These are phyloP conservation scores for Bolborhynchus lineola DNA, from an alignment of 2,113 vertebrate species.

Conservation along the genomic window DNA sequence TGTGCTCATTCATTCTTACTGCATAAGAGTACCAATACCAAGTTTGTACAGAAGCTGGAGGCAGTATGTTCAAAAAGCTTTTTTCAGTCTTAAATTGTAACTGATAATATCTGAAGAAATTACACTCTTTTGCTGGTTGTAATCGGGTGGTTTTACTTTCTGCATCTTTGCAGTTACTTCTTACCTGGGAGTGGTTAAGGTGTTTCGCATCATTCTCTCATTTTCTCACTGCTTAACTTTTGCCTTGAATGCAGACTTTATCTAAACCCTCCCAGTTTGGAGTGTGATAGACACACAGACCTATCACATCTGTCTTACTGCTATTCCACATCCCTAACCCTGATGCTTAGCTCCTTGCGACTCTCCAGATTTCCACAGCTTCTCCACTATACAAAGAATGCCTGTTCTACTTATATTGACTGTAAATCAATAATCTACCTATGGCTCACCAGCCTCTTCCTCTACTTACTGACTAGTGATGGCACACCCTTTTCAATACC, in stretches of 20 bases:
- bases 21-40: not conserved
- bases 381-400: not conserved
- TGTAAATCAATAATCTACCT: not conserved
- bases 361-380: not conserved
- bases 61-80: not conserved
- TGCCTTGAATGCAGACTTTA: not conserved
- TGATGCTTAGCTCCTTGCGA: rapidly evolving
- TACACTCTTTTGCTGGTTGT: not conserved
- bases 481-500: not conserved
- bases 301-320: not conserved
- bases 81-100: not conserved
- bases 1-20: not conserved
- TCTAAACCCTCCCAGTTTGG: not conserved
- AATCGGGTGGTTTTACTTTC: not conserved
- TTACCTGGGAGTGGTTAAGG: not conserved
- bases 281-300: not conserved
- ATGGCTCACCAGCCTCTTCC: not conserved
- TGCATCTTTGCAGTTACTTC: not conserved
- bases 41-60: not conserved
- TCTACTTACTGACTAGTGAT: not conserved
- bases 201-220: not conserved
- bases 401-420: not conserved
- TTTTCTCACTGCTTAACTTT: not conserved
- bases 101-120: not conserved
- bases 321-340: not conserved